Evolutionary conservation across 2,888 invertebrate species (phyloP), one percentile per base, ranked within the genome.

Genomic region (Noctua janthina): DNA sequence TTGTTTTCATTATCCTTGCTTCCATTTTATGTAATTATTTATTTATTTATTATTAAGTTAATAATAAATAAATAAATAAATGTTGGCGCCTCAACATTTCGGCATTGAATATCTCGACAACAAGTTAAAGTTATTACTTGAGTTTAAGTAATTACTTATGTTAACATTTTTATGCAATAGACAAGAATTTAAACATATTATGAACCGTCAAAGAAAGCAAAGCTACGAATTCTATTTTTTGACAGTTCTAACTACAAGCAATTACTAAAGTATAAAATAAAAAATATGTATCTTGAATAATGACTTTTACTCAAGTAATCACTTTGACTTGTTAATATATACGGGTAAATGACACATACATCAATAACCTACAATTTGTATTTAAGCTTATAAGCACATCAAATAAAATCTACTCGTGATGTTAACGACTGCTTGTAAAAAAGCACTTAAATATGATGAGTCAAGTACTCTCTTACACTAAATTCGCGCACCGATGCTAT

Each of bases 391-490:
- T 17, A 75, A 67, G 67, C 82, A 67, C 29, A 84, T 46, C 23
- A 71, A 84, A 85, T 76, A 75, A 78, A 73, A 80, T 79, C 68
- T 83, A 81, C 64, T 76, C n/a, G 62, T 72, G 84, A 80, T 82
- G 49, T 67, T n/a, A 86, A 85, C 59, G 46, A 56, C 56, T 70
- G 78, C 81, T 85, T 90, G 93, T 92, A 92, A 94, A 93, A 93
- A 93, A 92, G 91, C 91, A 93, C 94, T 95, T 94, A 93, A 94
- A 91, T 90, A 78, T 78, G 64, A 78, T 35, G 51, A 91, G 92
- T 95, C 95, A 95, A 95, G 93, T 93, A 90, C 91, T 88, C 91
- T 91, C 90, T 94, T 92, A 92, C 92, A 91, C 89, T 78, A 84
- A 73, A 82, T 73, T 82, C 76, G 87, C 78, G 79, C 68, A 67